These are phyloP conservation scores for Anarsia innoxiella DNA, from an alignment of 2,888 invertebrate genomes.

Conservation along the genomic window DNA sequence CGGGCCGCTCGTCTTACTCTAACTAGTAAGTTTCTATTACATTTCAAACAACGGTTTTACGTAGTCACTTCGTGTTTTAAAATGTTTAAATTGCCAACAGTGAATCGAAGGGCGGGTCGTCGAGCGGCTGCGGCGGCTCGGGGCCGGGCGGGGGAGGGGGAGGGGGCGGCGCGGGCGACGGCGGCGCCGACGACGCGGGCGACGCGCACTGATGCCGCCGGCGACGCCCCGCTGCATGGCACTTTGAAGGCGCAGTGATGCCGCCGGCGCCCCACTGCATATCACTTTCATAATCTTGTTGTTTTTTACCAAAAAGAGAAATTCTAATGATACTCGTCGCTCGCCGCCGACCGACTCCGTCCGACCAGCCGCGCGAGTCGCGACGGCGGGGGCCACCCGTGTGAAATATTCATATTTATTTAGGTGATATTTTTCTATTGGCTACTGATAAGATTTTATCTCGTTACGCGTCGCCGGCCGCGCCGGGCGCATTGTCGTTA, in stretches of 20 bases:
- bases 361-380: conserved; percentile 12
- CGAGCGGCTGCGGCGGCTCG: conserved; percentile 22
- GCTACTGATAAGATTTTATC: conserved; percentile 72
- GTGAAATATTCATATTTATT: conserved; percentile 69
- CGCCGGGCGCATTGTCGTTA: conserved; percentile 50
- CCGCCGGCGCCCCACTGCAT: conserved; percentile 39
- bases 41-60: not conserved
- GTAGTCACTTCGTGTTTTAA: too few species aligned
- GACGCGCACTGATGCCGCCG: conserved; percentile 14
- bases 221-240: too few species aligned
- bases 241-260: too few species aligned
- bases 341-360: conserved; percentile 21
- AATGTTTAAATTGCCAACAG: conserved; percentile 29
- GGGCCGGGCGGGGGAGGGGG: conserved; percentile 22
- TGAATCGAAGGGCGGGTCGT: conserved; percentile 40
- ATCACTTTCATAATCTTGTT: conserved; percentile 64
- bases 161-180: conserved; percentile 22
- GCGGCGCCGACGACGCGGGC: conserved; percentile 13
- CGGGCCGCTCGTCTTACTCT: conserved; percentile 38
- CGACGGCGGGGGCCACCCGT: conserved; percentile 38
- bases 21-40: conserved; percentile 43
- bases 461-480: conserved; percentile 62
- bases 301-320: conserved; percentile 64
- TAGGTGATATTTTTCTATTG: conserved; percentile 76
- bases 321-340: conserved; percentile 36